Base-by-base conservation (phyloP, 2,888 invertebrate species). In the Drosophila picticornis region DNA sequence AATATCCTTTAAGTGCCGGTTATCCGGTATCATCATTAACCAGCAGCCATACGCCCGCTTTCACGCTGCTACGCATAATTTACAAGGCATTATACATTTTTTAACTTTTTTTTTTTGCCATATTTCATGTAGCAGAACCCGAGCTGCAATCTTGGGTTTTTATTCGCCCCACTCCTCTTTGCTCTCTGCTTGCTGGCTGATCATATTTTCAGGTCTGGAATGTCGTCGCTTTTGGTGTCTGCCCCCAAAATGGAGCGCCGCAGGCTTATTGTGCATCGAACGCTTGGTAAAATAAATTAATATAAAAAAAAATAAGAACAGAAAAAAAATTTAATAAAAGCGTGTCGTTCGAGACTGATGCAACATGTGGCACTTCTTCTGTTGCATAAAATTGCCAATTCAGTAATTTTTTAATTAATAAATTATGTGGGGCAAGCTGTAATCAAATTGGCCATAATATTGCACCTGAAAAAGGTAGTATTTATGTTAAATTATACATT, bases 21-120 rank as follows among this genome's bases (percentile, higher is more conserved):
- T 85, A 88, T 85, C 88, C 69, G 69, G 89, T 86, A 86, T 84
- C 85, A 80, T 80, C 76, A 86, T 86, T 86, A 86, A 86, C 81
- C 78, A 77, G 73, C 76, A 82, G 75, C 74, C 77, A 64, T 76
- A 86, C 85, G 85, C 80, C 88, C 78, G 88, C 80, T 88, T 86
- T 86, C 85, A 86, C 85, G 87, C 85, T 80, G 81, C 58, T 53
- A 50, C 69, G 73, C 78, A 81, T 81, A 81, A 78, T 81, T 81
- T 81, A 81, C 60, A 58, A 59, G 55, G 58, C 64, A 50, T 59
- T 52, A 34, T 52, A 27, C 52, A n/a, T 61, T 50, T 46, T 34
- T 38, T 56, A n/a, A 11, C 6, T 22, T n/a, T 48, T 64, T 75
- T 66, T 69, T 74, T 80, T 77, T 60, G 77, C 75, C 67, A 87